These are phyloP conservation scores for Sylvia borin DNA, from an alignment of 2,797 vertebrate species.

Conservation along the genomic window DNA sequence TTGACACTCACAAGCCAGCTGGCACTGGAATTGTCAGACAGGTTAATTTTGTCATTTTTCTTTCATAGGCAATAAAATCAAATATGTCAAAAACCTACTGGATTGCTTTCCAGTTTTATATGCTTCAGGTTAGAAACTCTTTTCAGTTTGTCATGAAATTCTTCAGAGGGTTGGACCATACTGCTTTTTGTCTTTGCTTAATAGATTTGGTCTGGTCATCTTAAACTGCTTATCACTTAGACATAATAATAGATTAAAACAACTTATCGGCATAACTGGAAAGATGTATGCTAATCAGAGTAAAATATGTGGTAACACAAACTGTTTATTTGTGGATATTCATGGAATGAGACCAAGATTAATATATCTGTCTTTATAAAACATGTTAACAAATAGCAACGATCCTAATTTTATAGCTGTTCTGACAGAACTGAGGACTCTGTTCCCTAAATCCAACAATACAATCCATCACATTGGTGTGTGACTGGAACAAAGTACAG, in stretches of 20 bases:
- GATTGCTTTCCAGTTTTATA: background rate
- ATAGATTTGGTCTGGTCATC: background rate
- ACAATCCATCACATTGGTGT: background rate
- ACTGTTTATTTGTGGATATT: background rate
- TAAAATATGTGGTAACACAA: background rate
- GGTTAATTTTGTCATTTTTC: background rate
- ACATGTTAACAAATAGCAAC: background rate
- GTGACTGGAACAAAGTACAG: background rate
- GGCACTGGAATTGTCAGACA: background rate
- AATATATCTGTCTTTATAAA: background rate
- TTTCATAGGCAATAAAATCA: background rate
- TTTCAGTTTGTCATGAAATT: background rate
- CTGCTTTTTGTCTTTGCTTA: background rate
- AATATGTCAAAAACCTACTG: background rate
- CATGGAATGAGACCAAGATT: background rate
- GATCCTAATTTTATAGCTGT: background rate
- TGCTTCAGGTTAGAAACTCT: background rate
- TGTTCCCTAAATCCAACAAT: background rate
- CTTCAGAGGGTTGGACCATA: background rate
- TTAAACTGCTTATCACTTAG: background rate
- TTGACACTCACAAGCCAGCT: background rate
- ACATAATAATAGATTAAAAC: background rate
- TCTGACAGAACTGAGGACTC: background rate
- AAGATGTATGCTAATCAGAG: background rate
- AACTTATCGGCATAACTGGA: background rate